Percentiles rank a stretch among this genome's conserved stretches.
These are phyloP conservation scores for Metallyticus violacea DNA, from an alignment of 2,888 invertebrate genomes.

Conservation along the genomic window DNA sequence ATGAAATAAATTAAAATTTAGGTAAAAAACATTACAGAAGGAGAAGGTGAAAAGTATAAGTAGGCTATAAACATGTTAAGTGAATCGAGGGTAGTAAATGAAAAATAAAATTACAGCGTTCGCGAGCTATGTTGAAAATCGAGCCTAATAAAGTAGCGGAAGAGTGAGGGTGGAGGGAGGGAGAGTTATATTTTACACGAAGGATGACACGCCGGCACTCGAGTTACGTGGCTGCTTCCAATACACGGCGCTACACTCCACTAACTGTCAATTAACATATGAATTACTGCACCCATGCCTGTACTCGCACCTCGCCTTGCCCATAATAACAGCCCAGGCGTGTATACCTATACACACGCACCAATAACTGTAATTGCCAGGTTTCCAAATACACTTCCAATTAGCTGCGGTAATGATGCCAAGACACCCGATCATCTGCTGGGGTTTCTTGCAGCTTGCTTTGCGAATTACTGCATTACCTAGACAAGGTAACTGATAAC, in stretches of 20 bases:
- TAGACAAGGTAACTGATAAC: too few species aligned
- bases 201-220: background rate
- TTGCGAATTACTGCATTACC: too few species aligned
- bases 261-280: conserved; percentile 26
- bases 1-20: too few species aligned
- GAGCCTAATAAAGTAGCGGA: conserved; percentile 12
- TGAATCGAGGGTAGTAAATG: background rate
- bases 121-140: conserved; percentile 5
- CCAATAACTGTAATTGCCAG: conserved; percentile 15
- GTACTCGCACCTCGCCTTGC: background rate
- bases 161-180: background rate
- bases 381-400: conserved; percentile 19
- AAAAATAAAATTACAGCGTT: conserved; percentile 8
- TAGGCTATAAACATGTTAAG: background rate
- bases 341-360: background rate
- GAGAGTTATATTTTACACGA: conserved; percentile 12
- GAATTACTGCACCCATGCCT: conserved; percentile 22
- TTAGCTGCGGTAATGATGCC: background rate
- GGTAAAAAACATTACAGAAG: too few species aligned
- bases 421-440: background rate
- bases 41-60: background rate
- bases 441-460: background rate
- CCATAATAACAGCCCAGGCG: conserved; percentile 9
- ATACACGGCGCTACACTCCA: background rate
- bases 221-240: background rate